Evolutionary conservation across 2,797 vertebrate genomes (phyloP).

Genomic region (Taenioides sp.): DNA sequence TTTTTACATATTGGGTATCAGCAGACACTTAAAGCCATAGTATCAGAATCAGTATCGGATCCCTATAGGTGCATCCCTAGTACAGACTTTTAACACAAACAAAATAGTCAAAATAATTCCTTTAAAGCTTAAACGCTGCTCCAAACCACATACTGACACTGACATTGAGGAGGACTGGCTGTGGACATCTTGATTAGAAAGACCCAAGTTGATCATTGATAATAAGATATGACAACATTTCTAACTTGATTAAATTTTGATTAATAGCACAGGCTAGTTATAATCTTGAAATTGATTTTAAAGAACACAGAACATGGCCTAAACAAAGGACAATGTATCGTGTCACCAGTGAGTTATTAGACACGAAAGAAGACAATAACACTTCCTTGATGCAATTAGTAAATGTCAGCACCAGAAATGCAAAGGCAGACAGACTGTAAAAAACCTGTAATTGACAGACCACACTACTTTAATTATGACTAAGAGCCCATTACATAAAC

Average conservation of each 20-base stretch:
- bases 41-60: too few relatives aligned
- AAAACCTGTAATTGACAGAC: conserved; percentile 5
- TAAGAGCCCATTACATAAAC: conserved; percentile 11
- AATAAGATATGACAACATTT: not conserved
- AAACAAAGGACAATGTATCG: not conserved
- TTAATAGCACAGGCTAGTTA: not conserved
- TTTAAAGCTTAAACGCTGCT: not conserved
- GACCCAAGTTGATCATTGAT: not conserved
- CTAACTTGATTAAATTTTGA: not conserved
- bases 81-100: not conserved
- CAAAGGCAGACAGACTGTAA: conserved; percentile 6
- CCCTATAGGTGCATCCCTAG: too few relatives aligned
- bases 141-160: not conserved
- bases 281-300: too few relatives aligned
- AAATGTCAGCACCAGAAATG: conserved; percentile 17
- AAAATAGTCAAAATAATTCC: not conserved
- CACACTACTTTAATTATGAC: conserved; percentile 15
- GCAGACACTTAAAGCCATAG: too few relatives aligned
- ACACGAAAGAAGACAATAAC: not conserved
- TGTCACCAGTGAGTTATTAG: not conserved
- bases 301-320: too few relatives aligned
- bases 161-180: not conserved
- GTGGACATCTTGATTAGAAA: not conserved
- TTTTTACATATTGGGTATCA: too few relatives aligned
- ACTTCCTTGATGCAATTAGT: conserved; percentile 12